Conservation (phyloP, 2,113 vertebrate species). For the Melanostigma gelatinosum region DNA sequence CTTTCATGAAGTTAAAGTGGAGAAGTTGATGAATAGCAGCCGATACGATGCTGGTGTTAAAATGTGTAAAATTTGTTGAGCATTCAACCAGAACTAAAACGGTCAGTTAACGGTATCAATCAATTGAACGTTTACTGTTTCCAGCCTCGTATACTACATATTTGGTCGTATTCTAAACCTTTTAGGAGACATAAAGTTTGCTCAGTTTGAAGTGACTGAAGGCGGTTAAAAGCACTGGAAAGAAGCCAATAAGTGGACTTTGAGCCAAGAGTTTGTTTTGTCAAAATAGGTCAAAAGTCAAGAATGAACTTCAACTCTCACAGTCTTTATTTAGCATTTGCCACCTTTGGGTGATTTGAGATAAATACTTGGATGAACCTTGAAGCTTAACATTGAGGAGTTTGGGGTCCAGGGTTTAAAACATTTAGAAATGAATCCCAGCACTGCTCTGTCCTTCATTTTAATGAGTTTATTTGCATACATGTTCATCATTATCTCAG, state of each 20-base stretch:
- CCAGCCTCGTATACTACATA: background rate
- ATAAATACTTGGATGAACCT: background rate
- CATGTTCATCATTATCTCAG: conserved; percentile 59
- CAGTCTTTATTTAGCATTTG: conserved; percentile 23
- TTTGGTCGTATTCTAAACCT: background rate
- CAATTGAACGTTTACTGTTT: background rate
- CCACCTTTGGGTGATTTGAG: background rate
- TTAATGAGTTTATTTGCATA: conserved; percentile 65
- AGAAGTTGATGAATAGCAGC: conserved; percentile 11
- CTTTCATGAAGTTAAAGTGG: conserved; percentile 42
- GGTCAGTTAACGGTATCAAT: background rate
- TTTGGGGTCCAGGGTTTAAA: conserved; percentile 21
- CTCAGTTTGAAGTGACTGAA: background rate
- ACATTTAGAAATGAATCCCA: conserved; percentile 35
- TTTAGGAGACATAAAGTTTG: conserved; percentile 1
- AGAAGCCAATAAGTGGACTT: background rate
- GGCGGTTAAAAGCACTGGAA: background rate
- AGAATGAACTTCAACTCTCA: background rate
- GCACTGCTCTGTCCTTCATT: conserved; percentile 35
- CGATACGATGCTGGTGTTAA: conserved; percentile 5
- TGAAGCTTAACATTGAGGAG: conserved; percentile 10
- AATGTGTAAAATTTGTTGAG: background rate
- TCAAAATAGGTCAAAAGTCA: background rate
- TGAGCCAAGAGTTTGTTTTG: background rate
- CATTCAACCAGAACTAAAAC: background rate